phyloP scores from a whole-genome alignment of 2,113 vertebrate genomes.

The Melanerpes formicivorus region DNA sequence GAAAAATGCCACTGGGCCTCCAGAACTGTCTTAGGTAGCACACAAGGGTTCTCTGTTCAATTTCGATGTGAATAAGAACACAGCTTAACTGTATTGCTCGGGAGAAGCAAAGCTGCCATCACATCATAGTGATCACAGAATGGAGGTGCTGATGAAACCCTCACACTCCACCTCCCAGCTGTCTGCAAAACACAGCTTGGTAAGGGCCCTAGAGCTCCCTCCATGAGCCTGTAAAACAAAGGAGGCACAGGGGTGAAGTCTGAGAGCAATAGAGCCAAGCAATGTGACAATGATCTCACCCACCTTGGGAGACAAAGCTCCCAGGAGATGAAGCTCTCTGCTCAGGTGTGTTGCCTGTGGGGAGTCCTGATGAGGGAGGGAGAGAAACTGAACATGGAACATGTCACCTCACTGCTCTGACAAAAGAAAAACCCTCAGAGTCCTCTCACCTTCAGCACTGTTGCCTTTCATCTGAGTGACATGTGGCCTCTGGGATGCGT shows the following conservation, averaged over 20 bases:
- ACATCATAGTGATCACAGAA: neutral
- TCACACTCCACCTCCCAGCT: neutral
- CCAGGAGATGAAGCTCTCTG: neutral
- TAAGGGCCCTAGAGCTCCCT: neutral
- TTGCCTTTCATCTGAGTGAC: neutral
- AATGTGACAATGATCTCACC: neutral
- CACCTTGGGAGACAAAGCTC: neutral
- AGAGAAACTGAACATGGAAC: neutral
- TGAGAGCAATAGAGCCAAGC: neutral
- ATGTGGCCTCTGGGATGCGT: neutral
- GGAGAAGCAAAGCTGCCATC: neutral
- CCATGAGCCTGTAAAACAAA: accelerated
- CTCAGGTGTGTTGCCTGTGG: neutral
- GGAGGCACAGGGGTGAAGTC: neutral
- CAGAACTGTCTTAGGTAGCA: neutral
- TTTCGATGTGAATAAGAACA: neutral
- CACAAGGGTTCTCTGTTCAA: neutral
- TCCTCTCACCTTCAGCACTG: neutral
- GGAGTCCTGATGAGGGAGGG: neutral
- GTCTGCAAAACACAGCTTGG: neutral
- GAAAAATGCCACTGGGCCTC: neutral
- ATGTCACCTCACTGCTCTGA: neutral
- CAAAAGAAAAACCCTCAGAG: neutral
- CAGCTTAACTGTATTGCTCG: neutral
- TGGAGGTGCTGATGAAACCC: neutral